phyloP scores from a whole-genome alignment of 2,797 vertebrate genomes.

The Takifugu ocellatus region DNA sequence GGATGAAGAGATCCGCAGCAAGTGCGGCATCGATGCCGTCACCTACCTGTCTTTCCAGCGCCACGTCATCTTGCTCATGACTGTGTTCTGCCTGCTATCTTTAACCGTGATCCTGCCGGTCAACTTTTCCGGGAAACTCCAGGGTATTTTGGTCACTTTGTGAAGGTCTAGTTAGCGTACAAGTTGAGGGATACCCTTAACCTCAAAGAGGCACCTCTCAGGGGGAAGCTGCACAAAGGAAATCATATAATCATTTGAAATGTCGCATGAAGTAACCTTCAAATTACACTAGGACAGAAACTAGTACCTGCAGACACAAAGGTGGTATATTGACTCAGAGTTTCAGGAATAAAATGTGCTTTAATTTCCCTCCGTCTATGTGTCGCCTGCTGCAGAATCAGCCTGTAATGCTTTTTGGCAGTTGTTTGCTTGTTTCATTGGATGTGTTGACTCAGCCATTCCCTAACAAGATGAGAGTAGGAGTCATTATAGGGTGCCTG shows the following conservation, averaged over 20 bases:
- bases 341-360: slow-evolving; percentile 49
- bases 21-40: slow-evolving; percentile 91
- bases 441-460: slow-evolving; percentile 49
- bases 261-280: background rate
- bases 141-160: slow-evolving; percentile 80
- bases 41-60: slow-evolving; percentile 97
- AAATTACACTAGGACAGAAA: background rate
- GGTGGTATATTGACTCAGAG: background rate
- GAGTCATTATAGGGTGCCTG: slow-evolving; percentile 32
- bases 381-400: slow-evolving; percentile 14
- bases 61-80: slow-evolving; percentile 88
- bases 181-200: slow-evolving; percentile 50
- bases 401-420: slow-evolving; percentile 47
- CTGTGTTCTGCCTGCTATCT: slow-evolving; percentile 88
- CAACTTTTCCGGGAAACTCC: slow-evolving; percentile 90
- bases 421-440: slow-evolving; percentile 43
- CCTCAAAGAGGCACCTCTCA: slow-evolving; percentile 21
- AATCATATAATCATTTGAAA: slow-evolving; percentile 10
- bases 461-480: slow-evolving; percentile 44
- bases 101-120: slow-evolving; percentile 91
- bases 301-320: slow-evolving; percentile 15
- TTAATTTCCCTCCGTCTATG: slow-evolving; percentile 53
- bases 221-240: slow-evolving; percentile 53
- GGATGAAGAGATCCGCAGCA: slow-evolving; percentile 93
- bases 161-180: slow-evolving; percentile 24